phyloP scores from a whole-genome alignment of 2,797 vertebrate species.

The Morus bassanus region DNA sequence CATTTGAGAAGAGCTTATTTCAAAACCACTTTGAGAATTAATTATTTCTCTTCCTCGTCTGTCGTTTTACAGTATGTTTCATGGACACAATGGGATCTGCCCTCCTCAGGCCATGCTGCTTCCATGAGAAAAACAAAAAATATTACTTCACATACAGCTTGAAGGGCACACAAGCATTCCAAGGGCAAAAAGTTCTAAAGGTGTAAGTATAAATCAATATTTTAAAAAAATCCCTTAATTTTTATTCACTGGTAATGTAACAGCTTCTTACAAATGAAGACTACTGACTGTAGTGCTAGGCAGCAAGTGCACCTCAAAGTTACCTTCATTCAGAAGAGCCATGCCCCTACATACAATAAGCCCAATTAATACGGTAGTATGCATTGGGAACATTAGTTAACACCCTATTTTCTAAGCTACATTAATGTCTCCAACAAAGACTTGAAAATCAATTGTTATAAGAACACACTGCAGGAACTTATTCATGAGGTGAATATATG shows the following conservation, averaged over 20 bases:
- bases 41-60: not conserved
- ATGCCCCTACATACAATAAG: not conserved
- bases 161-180: not conserved
- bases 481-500: not conserved
- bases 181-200: not conserved
- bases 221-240: not conserved
- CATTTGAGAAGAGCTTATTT: not conserved
- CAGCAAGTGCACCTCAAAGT: not conserved
- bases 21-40: not conserved
- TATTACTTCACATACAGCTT: not conserved
- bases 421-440: not conserved
- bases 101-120: not conserved
- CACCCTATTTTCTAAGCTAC: not conserved
- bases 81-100: not conserved
- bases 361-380: not conserved
- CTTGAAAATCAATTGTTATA: not conserved
- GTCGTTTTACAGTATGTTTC: not conserved
- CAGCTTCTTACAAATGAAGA: not conserved
- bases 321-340: not conserved
- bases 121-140: not conserved
- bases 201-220: not conserved
- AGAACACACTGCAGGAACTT: not conserved
- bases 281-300: not conserved
- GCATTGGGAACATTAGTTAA: not conserved
- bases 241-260: not conserved